A percentile compares a stretch with the other conserved stretches of the same genome.
phyloP scores from a whole-genome alignment of 2,888 invertebrate species.

The Acrobasis suavella region DNA sequence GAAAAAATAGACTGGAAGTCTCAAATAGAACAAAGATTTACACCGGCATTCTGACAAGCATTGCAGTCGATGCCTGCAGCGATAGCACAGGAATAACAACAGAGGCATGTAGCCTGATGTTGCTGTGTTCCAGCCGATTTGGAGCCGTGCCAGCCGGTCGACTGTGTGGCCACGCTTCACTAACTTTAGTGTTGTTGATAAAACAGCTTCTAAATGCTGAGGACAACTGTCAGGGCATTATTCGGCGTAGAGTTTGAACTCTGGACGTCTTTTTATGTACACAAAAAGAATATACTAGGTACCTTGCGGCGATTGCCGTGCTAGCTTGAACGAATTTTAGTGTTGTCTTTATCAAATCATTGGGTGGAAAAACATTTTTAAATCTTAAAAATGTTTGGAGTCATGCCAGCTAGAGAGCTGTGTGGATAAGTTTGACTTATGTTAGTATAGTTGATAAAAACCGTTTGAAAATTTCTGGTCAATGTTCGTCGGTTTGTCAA shows the following conservation, averaged over 20 bases:
- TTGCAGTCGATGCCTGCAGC: slow-evolving; percentile 20
- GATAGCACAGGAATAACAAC: slow-evolving; percentile 29
- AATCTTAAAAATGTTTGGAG: no score
- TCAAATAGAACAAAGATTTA: slow-evolving; percentile 14
- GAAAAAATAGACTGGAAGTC: no score
- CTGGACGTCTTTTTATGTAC: no score
- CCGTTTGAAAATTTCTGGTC: not conserved
- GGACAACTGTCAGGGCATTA: slow-evolving; percentile 2
- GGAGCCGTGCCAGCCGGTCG: slow-evolving; percentile 28
- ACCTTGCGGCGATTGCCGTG: no score
- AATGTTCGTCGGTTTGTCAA: not conserved
- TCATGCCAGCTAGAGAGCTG: no score
- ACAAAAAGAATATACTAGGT: no score
- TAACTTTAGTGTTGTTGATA: slow-evolving; percentile 13
- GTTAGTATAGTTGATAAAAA: no score
- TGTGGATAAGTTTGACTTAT: no score
- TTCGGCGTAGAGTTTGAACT: no score
- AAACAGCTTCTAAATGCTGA: slow-evolving; percentile 1
- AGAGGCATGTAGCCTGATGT: slow-evolving; percentile 25
- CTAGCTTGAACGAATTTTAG: no score
- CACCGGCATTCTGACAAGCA: slow-evolving; percentile 11
- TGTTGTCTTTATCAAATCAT: no score
- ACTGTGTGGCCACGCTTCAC: slow-evolving; percentile 2
- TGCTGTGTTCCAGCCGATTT: slow-evolving; percentile 24
- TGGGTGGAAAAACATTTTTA: no score